Conservation (phyloP, 1,140 invertebrate species). For the Drosophila micromelanica region DNA sequence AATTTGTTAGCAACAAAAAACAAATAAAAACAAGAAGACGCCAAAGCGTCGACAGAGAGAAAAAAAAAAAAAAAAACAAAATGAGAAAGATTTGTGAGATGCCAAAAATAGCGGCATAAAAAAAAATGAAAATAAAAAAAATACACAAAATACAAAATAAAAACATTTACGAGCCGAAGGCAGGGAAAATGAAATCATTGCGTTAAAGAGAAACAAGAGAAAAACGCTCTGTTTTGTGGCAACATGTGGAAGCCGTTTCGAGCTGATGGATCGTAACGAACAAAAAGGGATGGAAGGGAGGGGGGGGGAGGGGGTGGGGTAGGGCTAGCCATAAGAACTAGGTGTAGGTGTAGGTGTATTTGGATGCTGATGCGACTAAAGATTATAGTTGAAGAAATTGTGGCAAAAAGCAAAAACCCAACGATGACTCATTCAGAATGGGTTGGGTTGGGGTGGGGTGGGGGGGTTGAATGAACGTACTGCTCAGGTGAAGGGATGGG, state of each 20-base stretch:
- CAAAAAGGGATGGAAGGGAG: not conserved
- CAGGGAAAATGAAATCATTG: conserved; percentile 72
- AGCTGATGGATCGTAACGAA: conserved; percentile 33
- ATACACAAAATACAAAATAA: conserved; percentile 49
- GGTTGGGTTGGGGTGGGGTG: not conserved
- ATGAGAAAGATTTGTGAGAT: conserved; percentile 39
- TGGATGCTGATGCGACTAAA: conserved; percentile 61
- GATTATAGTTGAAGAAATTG: conserved; percentile 54
- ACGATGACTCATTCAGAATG: conserved; percentile 52
- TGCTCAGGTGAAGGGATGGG: not conserved
- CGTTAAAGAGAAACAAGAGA: too few species aligned
- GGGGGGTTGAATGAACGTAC: conserved; percentile 5
- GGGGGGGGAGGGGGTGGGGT: not conserved
- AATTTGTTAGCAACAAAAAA: conserved; percentile 31
- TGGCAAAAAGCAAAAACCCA: too few species aligned
- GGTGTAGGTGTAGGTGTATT: conserved; percentile 46
- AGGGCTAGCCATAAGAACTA: conserved; percentile 27
- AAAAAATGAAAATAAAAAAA: conserved; percentile 47
- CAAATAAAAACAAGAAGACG: too few species aligned
- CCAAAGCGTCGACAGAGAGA: conserved; percentile 1
- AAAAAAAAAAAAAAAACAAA: conserved; percentile 24
- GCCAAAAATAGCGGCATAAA: conserved; percentile 71
- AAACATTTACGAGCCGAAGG: conserved; percentile 65
- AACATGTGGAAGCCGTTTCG: conserved; percentile 17
- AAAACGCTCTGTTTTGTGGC: conserved; percentile 4